These are phyloP conservation scores for Pseudopipra pipra DNA, from an alignment of 2,113 vertebrate species.

Conservation along the genomic window DNA sequence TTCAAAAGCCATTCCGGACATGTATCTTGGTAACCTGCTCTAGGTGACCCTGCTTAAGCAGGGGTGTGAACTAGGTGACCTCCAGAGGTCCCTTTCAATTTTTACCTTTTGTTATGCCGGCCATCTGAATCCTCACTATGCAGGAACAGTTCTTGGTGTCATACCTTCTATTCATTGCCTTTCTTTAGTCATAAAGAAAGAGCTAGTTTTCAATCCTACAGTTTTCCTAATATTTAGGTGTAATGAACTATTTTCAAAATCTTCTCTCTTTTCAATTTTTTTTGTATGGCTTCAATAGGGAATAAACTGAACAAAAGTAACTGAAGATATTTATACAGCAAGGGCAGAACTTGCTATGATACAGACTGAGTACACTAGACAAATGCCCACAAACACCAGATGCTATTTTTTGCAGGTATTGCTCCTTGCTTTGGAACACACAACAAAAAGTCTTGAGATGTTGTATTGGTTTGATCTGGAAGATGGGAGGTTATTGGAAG, in stretches of 20 bases:
- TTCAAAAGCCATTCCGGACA: not conserved
- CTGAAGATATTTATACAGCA: not conserved
- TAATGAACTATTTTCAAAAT: not conserved
- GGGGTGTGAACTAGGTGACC: not conserved
- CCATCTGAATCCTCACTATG: not conserved
- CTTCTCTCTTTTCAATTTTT: not conserved
- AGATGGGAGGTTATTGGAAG: not conserved
- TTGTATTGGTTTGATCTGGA: not conserved
- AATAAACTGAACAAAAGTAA: not conserved
- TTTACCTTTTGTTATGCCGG: not conserved
- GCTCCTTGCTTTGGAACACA: not conserved
- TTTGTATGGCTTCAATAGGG: not conserved
- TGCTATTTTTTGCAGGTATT: not conserved
- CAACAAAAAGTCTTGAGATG: not conserved
- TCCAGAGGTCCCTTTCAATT: not conserved
- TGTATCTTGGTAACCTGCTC: not conserved
- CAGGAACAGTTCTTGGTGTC: not conserved
- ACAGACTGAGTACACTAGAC: not conserved
- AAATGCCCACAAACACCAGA: not conserved
- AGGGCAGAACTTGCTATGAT: not conserved
- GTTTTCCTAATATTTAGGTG: not conserved
- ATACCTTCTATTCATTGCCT: not conserved
- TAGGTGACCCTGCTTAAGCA: not conserved
- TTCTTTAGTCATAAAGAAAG: not conserved
- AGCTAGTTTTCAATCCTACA: not conserved